Percentiles rank a stretch among this genome's conserved stretches.
These are phyloP conservation scores for Amphilophus citrinellus DNA, from an alignment of 2,113 vertebrate species.

Conservation along the genomic window DNA sequence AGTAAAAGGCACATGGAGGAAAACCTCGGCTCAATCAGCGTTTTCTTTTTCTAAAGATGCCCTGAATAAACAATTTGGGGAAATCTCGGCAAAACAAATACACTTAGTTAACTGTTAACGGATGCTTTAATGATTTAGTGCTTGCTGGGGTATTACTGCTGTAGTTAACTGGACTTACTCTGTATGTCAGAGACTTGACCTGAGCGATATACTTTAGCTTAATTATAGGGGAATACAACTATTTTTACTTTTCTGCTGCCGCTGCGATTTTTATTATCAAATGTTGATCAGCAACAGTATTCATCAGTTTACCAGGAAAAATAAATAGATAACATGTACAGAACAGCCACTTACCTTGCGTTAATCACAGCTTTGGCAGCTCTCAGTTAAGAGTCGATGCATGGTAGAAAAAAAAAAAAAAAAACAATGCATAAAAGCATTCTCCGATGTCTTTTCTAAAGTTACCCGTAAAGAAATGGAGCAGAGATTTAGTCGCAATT, in stretches of 20 bases:
- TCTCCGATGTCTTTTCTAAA: conserved; percentile 64
- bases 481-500: conserved; percentile 73
- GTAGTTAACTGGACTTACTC: neutral
- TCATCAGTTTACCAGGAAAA: neutral
- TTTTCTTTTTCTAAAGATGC: neutral
- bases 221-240: neutral
- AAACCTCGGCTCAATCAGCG: neutral
- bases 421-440: conserved; percentile 64
- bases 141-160: neutral
- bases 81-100: neutral
- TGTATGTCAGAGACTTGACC: neutral
- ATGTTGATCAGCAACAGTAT: neutral
- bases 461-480: conserved; percentile 85
- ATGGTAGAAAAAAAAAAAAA: conserved; percentile 55
- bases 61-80: neutral
- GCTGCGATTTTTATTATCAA: neutral
- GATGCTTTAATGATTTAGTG: neutral
- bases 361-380: conserved; percentile 79
- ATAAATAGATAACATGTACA: neutral
- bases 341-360: conserved; percentile 68
- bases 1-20: neutral
- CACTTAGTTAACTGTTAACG: neutral
- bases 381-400: conserved; percentile 72
- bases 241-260: neutral
- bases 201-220: no score